A percentile compares a stretch with the other conserved stretches of the same genome.
phyloP scores from a whole-genome alignment of 2,797 vertebrate species.

The Emys orbicularis region DNA sequence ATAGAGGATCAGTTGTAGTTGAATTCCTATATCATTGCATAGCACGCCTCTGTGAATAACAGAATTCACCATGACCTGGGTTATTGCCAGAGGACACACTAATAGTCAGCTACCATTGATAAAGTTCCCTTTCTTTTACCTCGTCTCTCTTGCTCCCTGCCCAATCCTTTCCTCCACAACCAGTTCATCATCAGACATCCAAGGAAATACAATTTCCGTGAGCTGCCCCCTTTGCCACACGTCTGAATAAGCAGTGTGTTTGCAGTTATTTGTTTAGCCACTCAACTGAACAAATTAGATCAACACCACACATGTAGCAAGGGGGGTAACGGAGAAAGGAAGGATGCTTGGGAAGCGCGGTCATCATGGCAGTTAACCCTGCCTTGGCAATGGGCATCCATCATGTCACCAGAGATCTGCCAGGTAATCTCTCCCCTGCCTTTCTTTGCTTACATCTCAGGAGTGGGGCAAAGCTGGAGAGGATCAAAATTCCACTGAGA shows the following conservation, averaged over 20 bases:
- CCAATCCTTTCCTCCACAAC: constrained; percentile 39
- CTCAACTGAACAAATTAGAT: constrained; percentile 80
- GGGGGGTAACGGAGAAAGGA: constrained; percentile 37
- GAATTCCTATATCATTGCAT: constrained; percentile 31
- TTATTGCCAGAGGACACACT: neutral
- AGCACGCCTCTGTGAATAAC: constrained; percentile 3
- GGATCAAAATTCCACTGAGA: constrained; percentile 35
- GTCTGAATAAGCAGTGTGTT: constrained; percentile 69
- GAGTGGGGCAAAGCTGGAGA: constrained; percentile 41
- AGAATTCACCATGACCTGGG: neutral
- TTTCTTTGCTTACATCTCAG: neutral
- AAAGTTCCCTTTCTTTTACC: constrained; percentile 40
- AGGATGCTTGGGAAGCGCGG: constrained; percentile 48
- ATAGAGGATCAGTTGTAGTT: neutral
- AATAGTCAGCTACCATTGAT: constrained; percentile 23
- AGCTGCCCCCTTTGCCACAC: constrained; percentile 55
- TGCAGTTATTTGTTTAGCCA: constrained; percentile 77
- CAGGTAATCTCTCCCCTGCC: constrained; percentile 19
- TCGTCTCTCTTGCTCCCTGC: constrained; percentile 23
- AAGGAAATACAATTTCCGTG: constrained; percentile 57
- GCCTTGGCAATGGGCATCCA: neutral
- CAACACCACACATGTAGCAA: constrained; percentile 70
- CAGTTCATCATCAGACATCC: constrained; percentile 49
- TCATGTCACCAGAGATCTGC: constrained; percentile 1
- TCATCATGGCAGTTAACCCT: constrained; percentile 71